Evolutionary conservation across 2,888 invertebrate genomes (phyloP).

Genomic region (Melinaea marsaeus): DNA sequence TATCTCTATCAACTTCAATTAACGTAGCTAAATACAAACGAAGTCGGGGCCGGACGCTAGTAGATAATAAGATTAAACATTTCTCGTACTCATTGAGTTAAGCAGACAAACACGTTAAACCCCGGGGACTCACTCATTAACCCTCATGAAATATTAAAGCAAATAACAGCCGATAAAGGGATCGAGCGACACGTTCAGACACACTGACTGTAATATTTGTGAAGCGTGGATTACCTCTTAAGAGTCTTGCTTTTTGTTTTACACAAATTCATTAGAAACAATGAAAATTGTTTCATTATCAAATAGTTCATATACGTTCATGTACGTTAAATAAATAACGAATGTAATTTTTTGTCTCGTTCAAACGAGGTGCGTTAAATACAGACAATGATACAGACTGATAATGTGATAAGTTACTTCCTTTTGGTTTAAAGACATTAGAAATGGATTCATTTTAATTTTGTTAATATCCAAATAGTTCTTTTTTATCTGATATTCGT

Average conservation of each 20-base stretch:
- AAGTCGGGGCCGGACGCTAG: background rate
- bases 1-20: no score
- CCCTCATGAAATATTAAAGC: slow-evolving; percentile 20
- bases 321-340: no score
- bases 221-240: slow-evolving; percentile 1
- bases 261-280: slow-evolving; percentile 1
- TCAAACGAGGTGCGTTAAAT: no score
- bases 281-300: background rate
- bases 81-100: slow-evolving; percentile 5
- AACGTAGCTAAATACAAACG: background rate
- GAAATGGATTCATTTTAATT: no score
- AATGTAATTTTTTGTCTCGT: no score
- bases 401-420: no score
- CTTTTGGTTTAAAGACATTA: no score
- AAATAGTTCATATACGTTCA: no score
- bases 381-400: no score
- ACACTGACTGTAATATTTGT: slow-evolving; percentile 3
- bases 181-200: slow-evolving; percentile 8
- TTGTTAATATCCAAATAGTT: no score
- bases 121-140: slow-evolving; percentile 11
- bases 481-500: no score
- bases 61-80: background rate
- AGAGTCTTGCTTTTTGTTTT: background rate
- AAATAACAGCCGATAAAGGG: slow-evolving; percentile 15
- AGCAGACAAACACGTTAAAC: slow-evolving; percentile 4